Percentiles rank a stretch among this genome's conserved stretches.
These are phyloP conservation scores for Anthophora plumipes DNA, from an alignment of 2,888 invertebrate species.

Conservation along the genomic window DNA sequence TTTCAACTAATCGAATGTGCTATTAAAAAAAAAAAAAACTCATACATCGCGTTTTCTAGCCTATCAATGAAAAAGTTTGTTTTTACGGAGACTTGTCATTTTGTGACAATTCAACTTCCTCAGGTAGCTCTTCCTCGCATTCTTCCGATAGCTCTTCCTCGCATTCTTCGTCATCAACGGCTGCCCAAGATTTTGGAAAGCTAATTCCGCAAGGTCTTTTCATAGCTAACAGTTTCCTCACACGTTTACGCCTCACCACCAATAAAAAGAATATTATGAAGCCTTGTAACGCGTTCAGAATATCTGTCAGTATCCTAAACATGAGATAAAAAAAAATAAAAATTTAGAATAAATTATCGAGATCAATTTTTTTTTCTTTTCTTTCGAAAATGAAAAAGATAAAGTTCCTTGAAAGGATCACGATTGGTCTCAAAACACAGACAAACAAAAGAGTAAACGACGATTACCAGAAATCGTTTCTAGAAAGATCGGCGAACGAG, in stretches of 20 bases:
- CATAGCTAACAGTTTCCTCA: slow-evolving; percentile 84
- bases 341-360: background rate
- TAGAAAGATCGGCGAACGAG: slow-evolving; percentile 78
- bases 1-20: background rate
- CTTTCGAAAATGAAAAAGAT: background rate
- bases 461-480: slow-evolving; percentile 78
- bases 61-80: background rate
- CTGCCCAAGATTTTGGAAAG: slow-evolving; percentile 83
- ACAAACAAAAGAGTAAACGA: background rate
- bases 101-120: slow-evolving; percentile 80
- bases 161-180: slow-evolving; percentile 81
- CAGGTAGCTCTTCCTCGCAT: slow-evolving; percentile 70
- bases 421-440: background rate
- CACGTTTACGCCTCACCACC: slow-evolving; percentile 85
- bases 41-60: background rate
- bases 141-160: slow-evolving; percentile 74
- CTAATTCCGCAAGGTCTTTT: slow-evolving; percentile 79
- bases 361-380: too few species aligned
- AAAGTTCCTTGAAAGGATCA: background rate
- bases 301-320: slow-evolving; percentile 83
- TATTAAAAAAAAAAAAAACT: background rate
- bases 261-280: slow-evolving; percentile 84
- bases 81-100: slow-evolving; percentile 41
- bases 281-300: slow-evolving; percentile 84
- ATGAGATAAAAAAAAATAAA: background rate